Evolutionary conservation across 2,888 invertebrate genomes (phyloP), one percentile per base, ranked within the genome.

Genomic region (Sipunculus nudus): DNA sequence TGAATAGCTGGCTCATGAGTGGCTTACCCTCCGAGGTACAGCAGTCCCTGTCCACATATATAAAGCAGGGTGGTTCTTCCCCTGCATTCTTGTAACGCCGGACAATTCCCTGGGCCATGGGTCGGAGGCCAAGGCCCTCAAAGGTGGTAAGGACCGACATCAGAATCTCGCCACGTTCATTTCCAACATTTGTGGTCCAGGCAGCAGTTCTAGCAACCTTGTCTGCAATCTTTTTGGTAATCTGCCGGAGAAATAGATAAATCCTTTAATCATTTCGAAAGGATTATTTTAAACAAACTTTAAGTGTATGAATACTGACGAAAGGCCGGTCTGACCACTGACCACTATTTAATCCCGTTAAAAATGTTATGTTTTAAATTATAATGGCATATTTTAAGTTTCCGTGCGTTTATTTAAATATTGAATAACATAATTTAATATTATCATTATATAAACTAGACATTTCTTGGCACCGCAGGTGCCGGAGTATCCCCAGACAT

Each of bases 31-130:
- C 62, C n/a, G n/a, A n/a, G n/a, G n/a, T 10, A 49, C 75, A 75
- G 53, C 75, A 75, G 53, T 73, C 73, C 6, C 69, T 38, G 58
- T 75, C 74, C 4, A 71, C 70, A 52, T 75, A 75, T n/a, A 75
- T 40, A 1, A 74, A 38, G 16, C 46, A 2, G 0, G 76, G 73
- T 3, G 72, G 68, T 1, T 41, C 52, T 2, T 61, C 59, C 19
- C 47, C 56, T 1, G 68, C 73, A 28, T 21, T 32, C 10, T 8
- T 2, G 60, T 72, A 73, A 2, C 72, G 48, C 4, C 32, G 16
- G 1, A 68, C 45, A 21, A 75, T 29, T 1, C 74, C 74, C 0
- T 21, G 28, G 0, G 60, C 40, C 69, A 74, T 71, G 13, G 23
- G 16, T 1, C 25, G 39, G 0, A 74, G 59, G 5, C 70, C 70